Base-by-base conservation (phyloP, 1,140 invertebrate genomes). In the Sinonovacula constricta region DNA sequence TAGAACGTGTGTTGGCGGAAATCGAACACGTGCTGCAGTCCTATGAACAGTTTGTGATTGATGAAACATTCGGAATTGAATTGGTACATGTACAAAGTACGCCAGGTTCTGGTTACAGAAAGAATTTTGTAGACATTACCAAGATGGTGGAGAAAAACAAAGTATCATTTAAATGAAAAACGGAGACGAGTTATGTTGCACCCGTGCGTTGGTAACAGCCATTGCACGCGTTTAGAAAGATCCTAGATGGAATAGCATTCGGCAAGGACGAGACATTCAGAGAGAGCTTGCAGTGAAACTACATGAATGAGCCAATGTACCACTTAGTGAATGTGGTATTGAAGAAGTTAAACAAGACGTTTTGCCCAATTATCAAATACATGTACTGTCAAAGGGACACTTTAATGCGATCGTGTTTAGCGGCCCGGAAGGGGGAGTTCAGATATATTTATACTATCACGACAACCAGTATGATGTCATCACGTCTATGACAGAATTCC, bases 11-110 rank as follows among this genome's bases (percentile, higher is more conserved):
- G 24, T 31, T 66, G 24, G 22, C 63, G 28, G 63, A 49, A 30
- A 49, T 49, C 31, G 63, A 66, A 39, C 10, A 34, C 33, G 60
- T 33, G 3, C n/a, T 63, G 5, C 60, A 63, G 22, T 63, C 28
- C 2, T 45, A 66, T 33, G 39, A 66, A n/a, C 36, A 66, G n/a
- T n/a, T n/a, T n/a, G n/a, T n/a, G n/a, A n/a, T n/a, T n/a, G n/a
- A n/a, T n/a, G n/a, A n/a, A n/a, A 45, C 63, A 66, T 66, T 66
- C 51, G 63, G 39, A 4, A 66, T 66, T 5, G 39, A 66, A 26
- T 31, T 66, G n/a, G 63, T 49, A 26, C 63, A 66, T 66, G 63
- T 66, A 24, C 30, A 18, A 5, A 49, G 2, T 45, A 15, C 34
- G 2, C 1, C 34, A 26, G 63, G 63, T 2, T 49, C 36, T n/a